These are phyloP conservation scores for Muraenolepis orangiensis DNA, from an alignment of 2,797 vertebrate genomes.

Conservation along the genomic window DNA sequence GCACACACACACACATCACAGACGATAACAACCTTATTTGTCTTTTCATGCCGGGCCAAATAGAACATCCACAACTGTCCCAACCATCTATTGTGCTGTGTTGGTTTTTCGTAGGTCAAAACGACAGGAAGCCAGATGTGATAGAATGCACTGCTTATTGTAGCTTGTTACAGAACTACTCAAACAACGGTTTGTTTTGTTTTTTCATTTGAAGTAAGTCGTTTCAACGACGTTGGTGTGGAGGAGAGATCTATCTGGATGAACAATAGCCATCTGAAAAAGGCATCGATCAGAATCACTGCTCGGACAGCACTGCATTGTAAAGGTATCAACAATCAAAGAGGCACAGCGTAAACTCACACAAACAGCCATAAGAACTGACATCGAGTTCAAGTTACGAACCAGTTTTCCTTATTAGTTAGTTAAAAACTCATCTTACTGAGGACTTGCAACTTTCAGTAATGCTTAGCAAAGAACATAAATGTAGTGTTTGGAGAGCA, in stretches of 20 bases:
- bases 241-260: too few relatives aligned
- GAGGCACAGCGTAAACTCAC: too few relatives aligned
- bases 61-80: neutral
- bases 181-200: too few relatives aligned
- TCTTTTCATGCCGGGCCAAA: neutral
- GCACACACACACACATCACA: neutral
- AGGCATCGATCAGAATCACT: too few relatives aligned
- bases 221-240: too few relatives aligned
- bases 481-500: neutral
- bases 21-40: too few relatives aligned
- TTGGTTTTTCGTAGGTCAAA: neutral
- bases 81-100: neutral
- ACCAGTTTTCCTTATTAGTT: neutral
- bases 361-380: too few relatives aligned
- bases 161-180: neutral
- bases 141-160: neutral
- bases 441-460: neutral
- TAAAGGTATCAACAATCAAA: too few relatives aligned
- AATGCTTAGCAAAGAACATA: neutral
- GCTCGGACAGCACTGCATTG: too few relatives aligned
- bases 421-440: neutral
- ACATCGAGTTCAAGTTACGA: too few relatives aligned
- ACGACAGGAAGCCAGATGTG: neutral
- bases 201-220: too few relatives aligned
- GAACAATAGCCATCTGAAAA: too few relatives aligned